These are phyloP conservation scores for Tapera naevia DNA, from an alignment of 2,797 vertebrate genomes.

Conservation along the genomic window DNA sequence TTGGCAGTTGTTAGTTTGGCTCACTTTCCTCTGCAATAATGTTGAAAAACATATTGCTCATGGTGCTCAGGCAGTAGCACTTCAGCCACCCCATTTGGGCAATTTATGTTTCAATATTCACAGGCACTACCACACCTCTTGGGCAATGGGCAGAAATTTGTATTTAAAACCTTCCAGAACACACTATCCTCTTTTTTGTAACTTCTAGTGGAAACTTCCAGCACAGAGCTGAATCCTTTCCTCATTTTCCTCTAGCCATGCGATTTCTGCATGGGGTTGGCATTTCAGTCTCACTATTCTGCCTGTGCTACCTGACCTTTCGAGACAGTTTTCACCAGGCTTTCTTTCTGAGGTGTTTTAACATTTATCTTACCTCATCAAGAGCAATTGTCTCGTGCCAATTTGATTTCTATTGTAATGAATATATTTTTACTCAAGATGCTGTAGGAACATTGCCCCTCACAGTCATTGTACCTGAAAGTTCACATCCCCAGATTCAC, in stretches of 20 bases:
- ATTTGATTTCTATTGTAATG: background rate
- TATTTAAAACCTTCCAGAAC: background rate
- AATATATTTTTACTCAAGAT: background rate
- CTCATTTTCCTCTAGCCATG: rapidly evolving
- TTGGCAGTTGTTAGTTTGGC: background rate
- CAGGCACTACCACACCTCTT: background rate
- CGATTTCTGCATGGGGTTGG: background rate
- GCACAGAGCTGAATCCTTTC: background rate
- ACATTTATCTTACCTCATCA: background rate
- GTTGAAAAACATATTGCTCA: background rate
- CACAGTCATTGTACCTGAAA: background rate
- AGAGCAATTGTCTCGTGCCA: background rate
- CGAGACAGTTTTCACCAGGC: background rate
- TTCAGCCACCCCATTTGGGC: background rate
- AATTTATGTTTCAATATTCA: constrained; percentile 5
- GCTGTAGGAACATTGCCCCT: background rate
- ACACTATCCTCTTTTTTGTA: background rate
- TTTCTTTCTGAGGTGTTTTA: background rate
- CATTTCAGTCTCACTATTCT: background rate
- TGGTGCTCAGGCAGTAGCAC: background rate
- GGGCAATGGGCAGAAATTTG: background rate
- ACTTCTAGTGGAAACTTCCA: background rate
- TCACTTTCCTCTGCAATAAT: background rate
- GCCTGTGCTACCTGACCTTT: background rate
- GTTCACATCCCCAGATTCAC: background rate